Percentiles rank a stretch among this genome's conserved stretches.
Conservation (phyloP, 2,797 vertebrate species). For the Artibeus jamaicensis region DNA sequence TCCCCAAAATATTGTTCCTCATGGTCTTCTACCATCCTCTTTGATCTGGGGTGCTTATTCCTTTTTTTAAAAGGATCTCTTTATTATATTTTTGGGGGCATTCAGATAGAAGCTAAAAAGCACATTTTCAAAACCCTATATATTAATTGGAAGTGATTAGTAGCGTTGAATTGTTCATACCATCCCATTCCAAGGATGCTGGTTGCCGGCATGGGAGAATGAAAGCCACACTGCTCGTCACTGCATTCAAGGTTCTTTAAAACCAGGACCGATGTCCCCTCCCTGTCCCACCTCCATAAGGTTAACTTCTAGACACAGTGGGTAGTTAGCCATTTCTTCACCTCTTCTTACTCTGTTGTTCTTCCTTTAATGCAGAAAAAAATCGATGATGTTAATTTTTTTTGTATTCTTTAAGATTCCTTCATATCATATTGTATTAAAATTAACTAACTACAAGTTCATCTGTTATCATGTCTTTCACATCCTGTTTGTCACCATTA, state of each 20-base stretch:
- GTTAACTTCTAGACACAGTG: background rate
- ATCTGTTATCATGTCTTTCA: background rate
- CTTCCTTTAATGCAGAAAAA: background rate
- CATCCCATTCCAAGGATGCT: background rate
- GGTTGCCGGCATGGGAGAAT: background rate
- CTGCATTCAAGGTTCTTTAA: background rate
- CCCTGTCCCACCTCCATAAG: background rate
- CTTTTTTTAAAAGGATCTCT: background rate
- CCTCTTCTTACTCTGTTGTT: background rate
- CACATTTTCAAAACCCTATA: background rate
- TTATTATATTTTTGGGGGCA: background rate
- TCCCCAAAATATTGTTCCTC: background rate
- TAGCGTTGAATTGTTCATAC: background rate
- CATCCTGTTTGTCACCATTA: background rate
- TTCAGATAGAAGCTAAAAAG: background rate
- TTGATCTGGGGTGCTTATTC: background rate
- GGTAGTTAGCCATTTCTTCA: background rate
- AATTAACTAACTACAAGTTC: background rate
- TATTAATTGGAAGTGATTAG: background rate
- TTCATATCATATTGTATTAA: background rate
- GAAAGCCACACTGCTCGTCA: background rate
- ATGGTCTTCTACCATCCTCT: background rate
- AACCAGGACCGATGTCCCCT: background rate
- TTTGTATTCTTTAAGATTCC: background rate
- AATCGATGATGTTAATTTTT: background rate